Percentiles rank a stretch among this genome's conserved stretches.
These are phyloP conservation scores for Ceratitis capitata DNA, from an alignment of 1,140 invertebrate genomes.

Conservation along the genomic window DNA sequence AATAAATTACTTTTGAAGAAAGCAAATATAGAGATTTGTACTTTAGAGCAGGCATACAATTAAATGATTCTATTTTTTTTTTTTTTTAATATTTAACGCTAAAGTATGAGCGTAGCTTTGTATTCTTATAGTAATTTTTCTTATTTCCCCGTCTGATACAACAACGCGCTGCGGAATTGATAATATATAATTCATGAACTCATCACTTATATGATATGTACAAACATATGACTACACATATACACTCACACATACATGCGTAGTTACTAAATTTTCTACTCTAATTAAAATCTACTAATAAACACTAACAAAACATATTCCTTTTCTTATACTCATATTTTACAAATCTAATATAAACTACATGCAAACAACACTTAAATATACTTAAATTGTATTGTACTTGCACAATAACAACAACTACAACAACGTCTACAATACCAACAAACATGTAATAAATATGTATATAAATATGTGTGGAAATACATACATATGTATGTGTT, in stretches of 20 bases:
- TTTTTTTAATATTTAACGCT: background rate
- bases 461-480: too few species aligned
- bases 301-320: constrained; percentile 17
- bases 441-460: too few species aligned
- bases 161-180: background rate
- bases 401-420: background rate
- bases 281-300: background rate
- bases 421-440: background rate
- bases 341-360: background rate
- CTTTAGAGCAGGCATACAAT: background rate
- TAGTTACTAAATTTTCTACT: background rate
- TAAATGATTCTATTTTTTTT: background rate
- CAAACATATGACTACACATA: background rate
- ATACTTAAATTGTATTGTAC: too few species aligned
- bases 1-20: background rate
- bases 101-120: background rate
- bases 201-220: background rate
- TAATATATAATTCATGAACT: background rate
- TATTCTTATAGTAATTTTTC: too few species aligned
- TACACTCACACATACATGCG: background rate
- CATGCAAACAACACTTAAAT: too few species aligned
- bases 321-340: constrained; percentile 21
- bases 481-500: background rate
- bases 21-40: background rate
- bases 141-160: too few species aligned